A percentile compares a stretch with the other conserved stretches of the same genome.
phyloP scores from a whole-genome alignment of 1,140 invertebrate genomes.

The Pseudomyrmex sp. region DNA sequence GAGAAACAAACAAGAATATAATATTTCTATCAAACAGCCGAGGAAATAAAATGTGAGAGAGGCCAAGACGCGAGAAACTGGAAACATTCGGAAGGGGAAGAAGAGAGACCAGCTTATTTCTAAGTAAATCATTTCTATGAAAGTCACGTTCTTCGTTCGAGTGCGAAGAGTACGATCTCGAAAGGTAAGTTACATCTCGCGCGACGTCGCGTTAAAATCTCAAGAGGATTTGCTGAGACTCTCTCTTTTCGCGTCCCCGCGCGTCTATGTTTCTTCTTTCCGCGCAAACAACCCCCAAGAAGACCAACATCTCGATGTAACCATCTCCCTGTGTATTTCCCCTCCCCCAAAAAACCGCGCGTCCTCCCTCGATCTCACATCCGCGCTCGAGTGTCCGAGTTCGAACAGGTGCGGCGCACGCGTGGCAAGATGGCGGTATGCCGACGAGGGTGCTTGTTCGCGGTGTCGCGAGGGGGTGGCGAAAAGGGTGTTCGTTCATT shows the following conservation, averaged over 20 bases:
- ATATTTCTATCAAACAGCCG: not conserved
- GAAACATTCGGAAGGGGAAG: not conserved
- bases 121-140: slow-evolving; percentile 25
- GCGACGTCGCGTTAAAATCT: slow-evolving; percentile 28
- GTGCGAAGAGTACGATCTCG: not conserved
- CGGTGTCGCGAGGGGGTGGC: slow-evolving; percentile 24
- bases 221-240: not conserved
- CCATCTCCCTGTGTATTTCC: too few species aligned
- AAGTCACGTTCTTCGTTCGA: slow-evolving; percentile 33
- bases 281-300: not conserved
- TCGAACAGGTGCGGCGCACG: slow-evolving; percentile 42
- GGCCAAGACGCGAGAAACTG: not conserved
- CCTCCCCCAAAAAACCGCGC: not conserved
- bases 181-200: not conserved
- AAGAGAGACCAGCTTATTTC: not conserved
- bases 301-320: too few species aligned
- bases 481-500: slow-evolving; percentile 1
- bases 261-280: too few species aligned
- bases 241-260: too few species aligned
- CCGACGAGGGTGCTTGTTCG: not conserved
- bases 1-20: not conserved
- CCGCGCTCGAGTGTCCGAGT: slow-evolving; percentile 17
- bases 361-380: too few species aligned
- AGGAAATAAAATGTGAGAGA: too few species aligned
- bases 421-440: slow-evolving; percentile 50